Evolutionary conservation across 1,140 invertebrate genomes (phyloP).

Genomic region (Tyrophagus putrescentiae): DNA sequence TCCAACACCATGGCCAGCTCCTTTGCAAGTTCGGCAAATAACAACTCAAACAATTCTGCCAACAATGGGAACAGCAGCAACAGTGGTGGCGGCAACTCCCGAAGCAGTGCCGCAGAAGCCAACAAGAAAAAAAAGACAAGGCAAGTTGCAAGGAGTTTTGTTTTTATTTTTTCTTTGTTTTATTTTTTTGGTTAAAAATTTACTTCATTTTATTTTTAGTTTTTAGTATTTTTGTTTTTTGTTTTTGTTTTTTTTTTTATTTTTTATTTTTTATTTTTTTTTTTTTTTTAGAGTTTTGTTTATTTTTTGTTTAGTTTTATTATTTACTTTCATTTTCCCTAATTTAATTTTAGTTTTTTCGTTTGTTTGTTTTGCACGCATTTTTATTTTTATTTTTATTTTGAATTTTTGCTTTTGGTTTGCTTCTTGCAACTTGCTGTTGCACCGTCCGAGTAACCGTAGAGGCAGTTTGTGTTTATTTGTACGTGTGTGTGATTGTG

Average conservation of each 20-base stretch:
- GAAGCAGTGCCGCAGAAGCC: background rate
- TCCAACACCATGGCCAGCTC: background rate
- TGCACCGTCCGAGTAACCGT: constrained; percentile 6
- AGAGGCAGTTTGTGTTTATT: background rate
- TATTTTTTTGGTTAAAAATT: constrained; percentile 5
- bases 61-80: background rate
- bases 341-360: background rate
- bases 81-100: background rate
- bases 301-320: constrained; percentile 5
- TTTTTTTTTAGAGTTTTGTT: constrained; percentile 1
- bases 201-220: background rate
- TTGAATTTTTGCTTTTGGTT: background rate
- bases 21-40: background rate
- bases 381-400: background rate
- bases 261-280: background rate
- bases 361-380: background rate
- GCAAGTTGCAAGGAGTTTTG: constrained; percentile 6
- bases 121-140: constrained; percentile 23
- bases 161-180: constrained; percentile 8
- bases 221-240: background rate
- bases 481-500: background rate
- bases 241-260: background rate
- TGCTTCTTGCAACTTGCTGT: no score
- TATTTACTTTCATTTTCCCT: background rate
- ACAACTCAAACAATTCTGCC: background rate